phyloP scores from a whole-genome alignment of 2,797 vertebrate species.

The Ibycter americanus region DNA sequence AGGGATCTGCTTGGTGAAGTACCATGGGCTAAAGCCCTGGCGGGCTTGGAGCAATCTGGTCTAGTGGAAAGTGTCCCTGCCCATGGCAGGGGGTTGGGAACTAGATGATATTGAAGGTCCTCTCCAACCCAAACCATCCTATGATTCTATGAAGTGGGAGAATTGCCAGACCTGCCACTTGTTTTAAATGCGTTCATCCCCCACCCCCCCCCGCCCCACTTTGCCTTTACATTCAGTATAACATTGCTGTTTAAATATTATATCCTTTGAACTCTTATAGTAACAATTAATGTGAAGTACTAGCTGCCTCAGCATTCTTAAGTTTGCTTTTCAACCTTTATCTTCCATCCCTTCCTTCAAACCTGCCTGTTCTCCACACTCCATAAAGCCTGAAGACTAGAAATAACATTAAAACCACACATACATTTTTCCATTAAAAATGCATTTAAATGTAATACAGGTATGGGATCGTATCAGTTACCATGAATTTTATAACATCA shows the following conservation, averaged over 20 bases:
- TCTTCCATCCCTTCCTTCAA: background rate
- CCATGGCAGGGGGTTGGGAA: background rate
- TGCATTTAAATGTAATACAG: background rate
- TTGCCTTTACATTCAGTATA: background rate
- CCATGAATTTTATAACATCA: background rate
- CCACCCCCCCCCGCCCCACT: background rate
- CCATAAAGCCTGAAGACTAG: background rate
- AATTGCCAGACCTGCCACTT: background rate
- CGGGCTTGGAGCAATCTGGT: background rate
- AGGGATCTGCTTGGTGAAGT: background rate
- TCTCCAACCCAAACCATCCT: background rate
- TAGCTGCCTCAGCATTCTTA: background rate
- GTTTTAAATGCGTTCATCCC: background rate
- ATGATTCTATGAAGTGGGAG: background rate
- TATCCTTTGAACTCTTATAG: background rate
- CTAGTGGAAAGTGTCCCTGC: background rate
- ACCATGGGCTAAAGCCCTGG: background rate
- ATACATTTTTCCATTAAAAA: background rate
- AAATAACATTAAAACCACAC: background rate
- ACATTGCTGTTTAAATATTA: background rate
- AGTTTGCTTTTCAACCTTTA: background rate
- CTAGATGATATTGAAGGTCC: background rate
- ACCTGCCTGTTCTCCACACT: background rate
- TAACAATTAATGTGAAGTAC: background rate
- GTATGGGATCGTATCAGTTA: background rate